phyloP scores from a whole-genome alignment of 2,888 invertebrate genomes.

The Ophraella communa region DNA sequence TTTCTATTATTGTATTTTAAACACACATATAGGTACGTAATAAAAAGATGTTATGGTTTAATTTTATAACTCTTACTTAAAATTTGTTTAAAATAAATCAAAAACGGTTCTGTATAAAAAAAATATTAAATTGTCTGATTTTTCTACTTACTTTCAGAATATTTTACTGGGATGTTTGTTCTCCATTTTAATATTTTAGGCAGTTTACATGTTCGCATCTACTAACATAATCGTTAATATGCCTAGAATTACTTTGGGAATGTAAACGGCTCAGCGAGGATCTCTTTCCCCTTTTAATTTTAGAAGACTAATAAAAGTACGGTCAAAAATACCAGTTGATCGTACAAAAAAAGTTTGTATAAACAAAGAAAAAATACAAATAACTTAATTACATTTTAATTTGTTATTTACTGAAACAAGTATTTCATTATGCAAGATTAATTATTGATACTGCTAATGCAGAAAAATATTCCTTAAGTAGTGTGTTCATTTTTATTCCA shows the following conservation, averaged over 20 bases:
- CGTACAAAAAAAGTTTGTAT: neutral
- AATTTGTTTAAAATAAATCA: neutral
- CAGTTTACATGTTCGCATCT: slow-evolving; percentile 6
- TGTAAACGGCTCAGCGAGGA: slow-evolving; percentile 1
- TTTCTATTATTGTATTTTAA: too few relatives aligned
- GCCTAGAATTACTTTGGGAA: slow-evolving; percentile 7
- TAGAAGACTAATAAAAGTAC: neutral
- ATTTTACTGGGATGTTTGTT: neutral
- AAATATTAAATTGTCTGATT: neutral
- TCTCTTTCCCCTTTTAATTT: neutral
- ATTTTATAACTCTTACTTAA: neutral
- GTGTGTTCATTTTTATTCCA: too few relatives aligned
- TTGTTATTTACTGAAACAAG: neutral
- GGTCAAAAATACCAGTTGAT: neutral
- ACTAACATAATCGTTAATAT: slow-evolving; percentile 17
- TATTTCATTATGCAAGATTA: too few relatives aligned
- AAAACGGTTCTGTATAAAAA: neutral
- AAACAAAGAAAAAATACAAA: too few relatives aligned
- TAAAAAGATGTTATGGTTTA: neutral
- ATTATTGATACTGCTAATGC: too few relatives aligned
- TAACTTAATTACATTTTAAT: too few relatives aligned
- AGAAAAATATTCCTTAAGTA: too few relatives aligned
- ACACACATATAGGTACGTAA: neutral
- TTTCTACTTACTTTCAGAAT: neutral
- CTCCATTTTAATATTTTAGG: slow-evolving; percentile 1